Conservation (phyloP, 2,113 vertebrate genomes). For the Esox niger region DNA sequence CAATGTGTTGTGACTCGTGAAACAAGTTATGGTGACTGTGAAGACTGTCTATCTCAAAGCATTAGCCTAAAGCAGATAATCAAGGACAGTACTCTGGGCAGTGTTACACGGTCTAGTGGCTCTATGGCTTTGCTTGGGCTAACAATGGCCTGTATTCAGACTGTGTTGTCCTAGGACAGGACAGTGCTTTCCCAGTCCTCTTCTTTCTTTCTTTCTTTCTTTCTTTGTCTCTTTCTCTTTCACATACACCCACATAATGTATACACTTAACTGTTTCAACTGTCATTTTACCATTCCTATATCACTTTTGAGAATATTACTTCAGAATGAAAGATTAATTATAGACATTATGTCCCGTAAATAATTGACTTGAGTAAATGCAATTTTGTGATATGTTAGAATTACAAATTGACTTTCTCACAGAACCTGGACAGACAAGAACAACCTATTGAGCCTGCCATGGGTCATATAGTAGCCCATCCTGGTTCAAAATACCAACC, state of each 20-base stretch:
- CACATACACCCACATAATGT: too few species aligned
- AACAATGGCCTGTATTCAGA: constrained; percentile 67
- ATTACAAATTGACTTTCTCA: constrained; percentile 15
- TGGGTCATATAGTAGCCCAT: too few species aligned
- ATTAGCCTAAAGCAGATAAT: constrained; percentile 27
- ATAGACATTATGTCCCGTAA: constrained; percentile 14
- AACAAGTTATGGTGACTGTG: too few species aligned
- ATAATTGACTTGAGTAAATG: constrained; percentile 28
- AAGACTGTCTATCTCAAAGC: not conserved
- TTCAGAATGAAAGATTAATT: too few species aligned
- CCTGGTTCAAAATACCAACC: too few species aligned
- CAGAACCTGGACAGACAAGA: too few species aligned
- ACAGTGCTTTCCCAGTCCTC: constrained; percentile 22
- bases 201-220: too few species aligned
- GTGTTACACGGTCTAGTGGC: constrained; percentile 66
- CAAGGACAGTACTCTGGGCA: constrained; percentile 57
- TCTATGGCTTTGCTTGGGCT: constrained; percentile 54
- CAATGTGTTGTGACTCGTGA: too few species aligned
- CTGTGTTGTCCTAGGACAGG: constrained; percentile 27
- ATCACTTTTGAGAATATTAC: too few species aligned
- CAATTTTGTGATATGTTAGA: constrained; percentile 25
- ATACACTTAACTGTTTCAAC: too few species aligned
- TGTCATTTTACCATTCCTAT: too few species aligned
- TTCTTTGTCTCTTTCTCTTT: not conserved
- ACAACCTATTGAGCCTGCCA: too few species aligned